phyloP scores from a whole-genome alignment of 2,888 invertebrate species.

The Meteorus cinctellus region DNA sequence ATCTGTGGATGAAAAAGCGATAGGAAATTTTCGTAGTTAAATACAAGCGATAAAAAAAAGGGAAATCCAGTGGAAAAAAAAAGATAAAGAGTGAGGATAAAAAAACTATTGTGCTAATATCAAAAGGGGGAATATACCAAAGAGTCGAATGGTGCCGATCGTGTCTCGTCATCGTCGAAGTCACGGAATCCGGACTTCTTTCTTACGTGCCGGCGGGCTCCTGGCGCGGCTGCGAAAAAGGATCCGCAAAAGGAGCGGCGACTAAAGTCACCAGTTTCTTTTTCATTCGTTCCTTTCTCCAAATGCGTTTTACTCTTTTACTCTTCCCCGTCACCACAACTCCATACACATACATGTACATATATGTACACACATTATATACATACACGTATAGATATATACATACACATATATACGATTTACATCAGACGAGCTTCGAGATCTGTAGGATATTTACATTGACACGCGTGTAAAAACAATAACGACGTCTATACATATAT shows the following conservation, averaged over 20 bases:
- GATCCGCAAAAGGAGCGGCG: conserved; percentile 58
- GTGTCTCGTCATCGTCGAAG: conserved; percentile 61
- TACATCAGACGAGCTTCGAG: conserved; percentile 54
- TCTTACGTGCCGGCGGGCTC: conserved; percentile 47
- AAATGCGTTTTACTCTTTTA: conserved; percentile 19
- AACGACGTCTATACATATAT: background rate
- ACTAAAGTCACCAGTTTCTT: conserved; percentile 34
- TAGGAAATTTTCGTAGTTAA: conserved; percentile 10
- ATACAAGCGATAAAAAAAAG: background rate
- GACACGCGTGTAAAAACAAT: conserved; percentile 64
- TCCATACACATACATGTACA: background rate
- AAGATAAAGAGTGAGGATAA: conserved; percentile 50
- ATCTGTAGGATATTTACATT: conserved; percentile 60
- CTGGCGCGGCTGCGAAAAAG: conserved; percentile 40
- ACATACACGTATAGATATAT: background rate
- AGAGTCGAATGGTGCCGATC: conserved; percentile 58
- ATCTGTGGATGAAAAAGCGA: background rate
- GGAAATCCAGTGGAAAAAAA: conserved; percentile 40
- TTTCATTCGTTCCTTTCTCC: background rate
- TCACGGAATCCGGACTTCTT: conserved; percentile 48
- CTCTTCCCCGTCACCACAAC: conserved; percentile 16
- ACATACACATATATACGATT: conserved; percentile 47
- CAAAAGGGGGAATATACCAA: conserved; percentile 52
- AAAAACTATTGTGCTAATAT: conserved; percentile 53
- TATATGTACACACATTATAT: background rate